Evolutionary conservation across 2,113 vertebrate species (phyloP).

Genomic region (Xenopus tropicalis): DNA sequence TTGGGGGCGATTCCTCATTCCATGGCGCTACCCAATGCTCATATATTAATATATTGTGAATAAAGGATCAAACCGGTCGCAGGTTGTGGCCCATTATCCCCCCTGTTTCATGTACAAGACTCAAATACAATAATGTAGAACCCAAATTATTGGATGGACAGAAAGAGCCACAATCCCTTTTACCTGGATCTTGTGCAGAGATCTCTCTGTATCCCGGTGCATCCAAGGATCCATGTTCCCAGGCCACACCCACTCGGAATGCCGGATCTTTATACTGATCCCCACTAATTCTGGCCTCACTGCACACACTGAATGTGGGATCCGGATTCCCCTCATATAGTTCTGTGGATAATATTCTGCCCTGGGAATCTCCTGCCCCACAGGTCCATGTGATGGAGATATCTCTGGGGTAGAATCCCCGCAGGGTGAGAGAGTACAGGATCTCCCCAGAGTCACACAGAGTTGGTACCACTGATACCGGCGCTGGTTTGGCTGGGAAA

Average conservation of each 20-base stretch:
- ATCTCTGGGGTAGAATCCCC: conserved; percentile 18
- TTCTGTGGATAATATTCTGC: neutral
- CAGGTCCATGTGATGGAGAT: conserved; percentile 9
- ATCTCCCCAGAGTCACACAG: conserved; percentile 5
- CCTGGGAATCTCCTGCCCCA: neutral
- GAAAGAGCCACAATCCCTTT: no score
- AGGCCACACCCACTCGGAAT: neutral
- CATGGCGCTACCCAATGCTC: no score
- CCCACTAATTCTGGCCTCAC: neutral
- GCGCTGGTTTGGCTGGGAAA: conserved; percentile 9
- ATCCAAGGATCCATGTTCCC: conserved; percentile 14
- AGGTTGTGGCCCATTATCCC: no score
- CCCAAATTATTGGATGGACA: no score
- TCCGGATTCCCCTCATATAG: neutral
- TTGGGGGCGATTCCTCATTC: no score
- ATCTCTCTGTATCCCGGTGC: neutral
- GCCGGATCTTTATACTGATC: conserved; percentile 2
- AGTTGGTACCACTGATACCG: neutral
- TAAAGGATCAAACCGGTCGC: no score
- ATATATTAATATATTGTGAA: no score
- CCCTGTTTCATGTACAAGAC: no score
- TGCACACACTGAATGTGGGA: neutral
- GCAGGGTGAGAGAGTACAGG: neutral
- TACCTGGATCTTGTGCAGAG: conserved; percentile 6
- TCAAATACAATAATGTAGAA: no score